These are phyloP conservation scores for Microplitis mediator DNA, from an alignment of 1,140 invertebrate species.

Conservation along the genomic window DNA sequence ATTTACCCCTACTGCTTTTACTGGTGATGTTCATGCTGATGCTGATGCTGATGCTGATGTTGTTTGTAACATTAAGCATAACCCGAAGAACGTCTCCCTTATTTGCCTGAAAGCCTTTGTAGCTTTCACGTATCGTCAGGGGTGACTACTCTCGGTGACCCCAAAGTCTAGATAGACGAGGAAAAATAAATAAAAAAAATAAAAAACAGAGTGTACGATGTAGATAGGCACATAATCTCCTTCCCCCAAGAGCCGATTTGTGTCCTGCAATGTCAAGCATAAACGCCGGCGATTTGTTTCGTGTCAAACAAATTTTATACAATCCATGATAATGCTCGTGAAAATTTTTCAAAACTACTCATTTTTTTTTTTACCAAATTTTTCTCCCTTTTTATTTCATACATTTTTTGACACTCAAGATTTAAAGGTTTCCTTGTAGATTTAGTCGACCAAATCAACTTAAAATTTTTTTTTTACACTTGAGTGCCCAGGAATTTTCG, in stretches of 20 bases:
- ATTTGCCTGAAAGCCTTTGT: conserved; percentile 16
- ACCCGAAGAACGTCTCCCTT: neutral
- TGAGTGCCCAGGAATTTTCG: no score
- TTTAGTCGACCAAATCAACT: no score
- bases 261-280: conserved; percentile 12
- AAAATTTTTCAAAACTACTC: no score
- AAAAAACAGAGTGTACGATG: conserved; percentile 10
- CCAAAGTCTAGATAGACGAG: neutral
- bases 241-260: conserved; percentile 16
- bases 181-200: neutral
- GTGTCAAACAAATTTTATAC: neutral
- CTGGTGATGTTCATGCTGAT: neutral
- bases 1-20: no score
- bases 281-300: conserved; percentile 14
- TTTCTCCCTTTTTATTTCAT: no score
- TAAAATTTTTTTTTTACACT: no score
- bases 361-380: no score
- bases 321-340: neutral
- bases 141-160: neutral
- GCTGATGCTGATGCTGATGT: neutral
- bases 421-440: no score
- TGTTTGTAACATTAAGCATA: neutral
- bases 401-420: no score
- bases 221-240: conserved; percentile 20
- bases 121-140: no score